Base-by-base conservation (phyloP, 2,888 invertebrate genomes). In the Limnephilus auricula region DNA sequence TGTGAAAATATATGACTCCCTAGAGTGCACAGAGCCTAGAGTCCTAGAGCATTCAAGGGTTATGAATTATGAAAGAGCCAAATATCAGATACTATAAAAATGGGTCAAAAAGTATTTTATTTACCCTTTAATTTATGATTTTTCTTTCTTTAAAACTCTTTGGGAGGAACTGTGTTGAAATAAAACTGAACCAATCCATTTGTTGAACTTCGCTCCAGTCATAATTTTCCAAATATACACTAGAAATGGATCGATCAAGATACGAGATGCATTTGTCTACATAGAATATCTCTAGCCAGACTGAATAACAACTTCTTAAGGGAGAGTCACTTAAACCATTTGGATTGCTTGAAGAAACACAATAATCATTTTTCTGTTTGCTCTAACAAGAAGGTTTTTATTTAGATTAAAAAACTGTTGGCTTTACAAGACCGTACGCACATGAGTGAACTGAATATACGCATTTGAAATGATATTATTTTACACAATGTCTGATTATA, bases 211-310 rank as follows among this genome's bases (percentile, higher is more conserved):
- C 25, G 25, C n/a, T n/a, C 25, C n/a, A 6, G 65, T 65, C 65
- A 65, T 65, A 25, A 65, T 65, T 65, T 82, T 82, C 12, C 82
- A 3, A 82, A 82, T 25, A 82, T 82, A 18, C 34, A 82, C 25
- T 34, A 32, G 82, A 82, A 34, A 25, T 18, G 18, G 13, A 32
- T 9, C 15, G 25, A 37, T 25, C 25, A 25, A 32, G 9, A 34
- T 0, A 82, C 34, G 34, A 82, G 34, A 32, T 82, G 37, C 34
- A 82, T 82, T 25, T 6, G 13, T 34, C 82, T 82, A 34, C 82
- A 34, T 34, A 82, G 25, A 82, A 18, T 82, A 82, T 82, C n/a
- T 32, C 25, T 82, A 37, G 82, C 34, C 82, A 32, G 82, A 82
- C 31, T 37, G 34, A 32, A 82, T 18, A 32, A 82, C 31, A 82